Percentiles rank a stretch among this genome's conserved stretches.
Evolutionary conservation across 2,888 invertebrate species (phyloP).

Genomic region (Apamea anceps): DNA sequence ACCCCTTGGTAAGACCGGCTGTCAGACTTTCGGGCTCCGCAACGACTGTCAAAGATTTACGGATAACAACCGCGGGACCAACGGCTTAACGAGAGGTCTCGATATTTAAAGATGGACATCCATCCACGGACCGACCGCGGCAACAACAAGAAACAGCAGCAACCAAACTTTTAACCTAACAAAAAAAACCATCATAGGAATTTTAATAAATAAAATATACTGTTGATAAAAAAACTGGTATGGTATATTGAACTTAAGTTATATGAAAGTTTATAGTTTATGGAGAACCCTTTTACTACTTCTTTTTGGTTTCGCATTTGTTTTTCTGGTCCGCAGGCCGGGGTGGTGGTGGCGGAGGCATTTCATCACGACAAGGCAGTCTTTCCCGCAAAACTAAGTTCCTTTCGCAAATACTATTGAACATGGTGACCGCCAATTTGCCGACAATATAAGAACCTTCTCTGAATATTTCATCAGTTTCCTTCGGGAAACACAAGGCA

Average conservation of each 20-base stretch:
- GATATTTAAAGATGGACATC: neutral
- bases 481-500: conserved; percentile 45
- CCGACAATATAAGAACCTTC: conserved; percentile 61
- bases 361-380: conserved; percentile 73
- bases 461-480: conserved; percentile 74
- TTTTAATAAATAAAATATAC: conserved; percentile 21
- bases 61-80: no score
- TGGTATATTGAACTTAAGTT: neutral
- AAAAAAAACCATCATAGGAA: neutral
- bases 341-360: conserved; percentile 61
- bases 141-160: neutral
- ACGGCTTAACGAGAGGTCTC: no score
- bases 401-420: conserved; percentile 70
- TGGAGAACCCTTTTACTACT: neutral
- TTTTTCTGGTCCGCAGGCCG: conserved; percentile 50
- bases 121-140: neutral
- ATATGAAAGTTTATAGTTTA: neutral
- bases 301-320: conserved; percentile 9
- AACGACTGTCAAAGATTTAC: no score
- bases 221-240: conserved; percentile 2
- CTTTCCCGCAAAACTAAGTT: conserved; percentile 69
- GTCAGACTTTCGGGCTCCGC: no score
- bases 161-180: neutral
- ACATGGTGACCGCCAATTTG: conserved; percentile 61
- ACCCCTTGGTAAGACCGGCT: no score